Evolutionary conservation across 2,888 invertebrate genomes (phyloP), one percentile per base, ranked within the genome.

Genomic region (Drosophila buzzatii): DNA sequence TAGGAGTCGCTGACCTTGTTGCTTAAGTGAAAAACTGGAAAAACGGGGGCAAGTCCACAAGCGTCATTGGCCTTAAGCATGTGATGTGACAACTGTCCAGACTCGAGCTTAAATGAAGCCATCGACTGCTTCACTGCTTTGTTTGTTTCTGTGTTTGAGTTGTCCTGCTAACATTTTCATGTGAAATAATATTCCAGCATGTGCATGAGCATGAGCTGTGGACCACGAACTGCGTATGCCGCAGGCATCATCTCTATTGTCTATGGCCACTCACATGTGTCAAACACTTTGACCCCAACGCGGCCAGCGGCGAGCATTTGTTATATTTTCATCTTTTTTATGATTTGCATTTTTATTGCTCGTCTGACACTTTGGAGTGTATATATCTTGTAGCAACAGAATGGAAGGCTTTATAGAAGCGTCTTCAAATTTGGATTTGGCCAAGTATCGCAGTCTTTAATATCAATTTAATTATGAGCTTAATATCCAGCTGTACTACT

Each of bases 1-100:
- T 52, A 57, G 65, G 64, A 66, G 70, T 55, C 76, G 71, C 63
- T 65, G 72, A 83, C 82, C 82, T 83, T 82, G 82, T 69, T 23
- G 55, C 16, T 27, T 68, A 42, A 56, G 56, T 66, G 41, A 14
- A 52, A 45, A 84, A 76, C 68, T 67, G 70, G 69, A 81, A 76
- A 81, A 79, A 57, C 61, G 67, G 79, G 66, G 74, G 58, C 76
- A 78, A 63, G 70, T 78, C 66, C 59, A 73, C 41, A 56, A 59
- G 69, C 73, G 73, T 65, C 65, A 73, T 69, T 78, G 78, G 70
- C 78, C 76, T 73, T 62, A 59, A 60, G 57, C 63, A 44, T 60
- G 33, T 45, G 55, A 55, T 47, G 56, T 62, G 69, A 73, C 64
- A 73, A 69, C 64, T 39, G 52, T 41, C 51, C 64, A 55, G 64